Evolutionary conservation across 92 coral and sea anemone genomes (phyloP), one percentile per base, ranked within the genome.

Genomic region (Montipora capitata): DNA sequence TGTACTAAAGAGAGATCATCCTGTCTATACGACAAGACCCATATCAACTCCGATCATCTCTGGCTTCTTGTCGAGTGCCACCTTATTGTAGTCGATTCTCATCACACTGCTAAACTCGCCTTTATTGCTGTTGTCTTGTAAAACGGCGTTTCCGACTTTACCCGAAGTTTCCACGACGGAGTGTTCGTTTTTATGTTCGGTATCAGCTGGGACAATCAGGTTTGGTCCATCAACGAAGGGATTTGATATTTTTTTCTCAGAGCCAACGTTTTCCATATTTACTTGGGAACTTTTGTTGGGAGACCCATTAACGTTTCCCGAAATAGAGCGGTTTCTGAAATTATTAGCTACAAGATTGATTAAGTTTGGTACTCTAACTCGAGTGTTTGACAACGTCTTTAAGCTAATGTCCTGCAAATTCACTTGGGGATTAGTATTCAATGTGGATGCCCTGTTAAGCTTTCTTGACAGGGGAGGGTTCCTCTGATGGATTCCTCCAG

Each of bases 21-120:
- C 43, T 14, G 84, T 40, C 42, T 69, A 49, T 39, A 38, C 59
- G 35, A 52, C 13, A 9, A 40, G 42, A 4, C 84, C 84, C 74
- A 66, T 43, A 44, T 81, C 77, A 5, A 52, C 85, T 51, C 54
- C 56, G 7, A 17, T 48, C 10, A 70, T 5, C 14, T 63, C 85
- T 66, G 85, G 49, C 52, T 52, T 13, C 66, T 15, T 39, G 9
- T 68, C 13, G 48, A 7, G 13, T 3, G 42, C 7, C n/a, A 12
- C 38, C 14, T 10, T 68, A 61, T 52, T 41, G 54, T 81, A 81
- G 76, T 81, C 68, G 85, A 81, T 81, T 63, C 7, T 68, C 58
- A 69, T 68, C 40, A 68, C 56, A 38, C 77, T 69, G 12, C 39
- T 13, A 39, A 81, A 81, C 68, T 81, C 85, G 40, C 76, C 85